Conservation (phyloP, 2,888 invertebrate genomes). For the Oxystoma pomonae region DNA sequence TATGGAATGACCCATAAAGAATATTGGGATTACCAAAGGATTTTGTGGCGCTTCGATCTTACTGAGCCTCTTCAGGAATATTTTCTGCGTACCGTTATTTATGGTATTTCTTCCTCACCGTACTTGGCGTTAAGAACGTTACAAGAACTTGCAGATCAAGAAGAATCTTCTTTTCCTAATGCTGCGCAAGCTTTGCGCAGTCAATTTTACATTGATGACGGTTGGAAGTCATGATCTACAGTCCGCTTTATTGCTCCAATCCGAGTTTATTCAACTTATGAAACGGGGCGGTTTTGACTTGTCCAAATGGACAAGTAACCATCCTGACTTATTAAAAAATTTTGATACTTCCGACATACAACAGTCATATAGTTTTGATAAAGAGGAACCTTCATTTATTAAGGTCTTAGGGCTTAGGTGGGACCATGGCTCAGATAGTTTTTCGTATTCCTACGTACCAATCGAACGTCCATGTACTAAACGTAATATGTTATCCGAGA, state of each 20-base stretch:
- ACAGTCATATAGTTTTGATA: background rate
- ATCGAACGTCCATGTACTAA: background rate
- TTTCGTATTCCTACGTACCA: slow-evolving; percentile 4
- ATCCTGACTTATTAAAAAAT: background rate
- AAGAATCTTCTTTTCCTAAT: background rate
- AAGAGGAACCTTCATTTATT: background rate
- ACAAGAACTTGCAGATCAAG: background rate
- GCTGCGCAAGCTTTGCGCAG: background rate
- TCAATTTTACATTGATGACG: background rate
- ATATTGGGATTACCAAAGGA: too few species aligned
- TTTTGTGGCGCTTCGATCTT: background rate
- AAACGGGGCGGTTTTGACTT: background rate
- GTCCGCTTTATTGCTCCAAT: background rate
- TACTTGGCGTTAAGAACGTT: background rate
- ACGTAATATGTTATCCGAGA: too few species aligned
- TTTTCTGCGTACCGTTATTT: background rate
- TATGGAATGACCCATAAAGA: too few species aligned
- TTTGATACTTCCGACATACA: background rate
- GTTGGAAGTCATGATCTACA: background rate
- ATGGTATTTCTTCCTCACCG: background rate
- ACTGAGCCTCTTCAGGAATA: background rate
- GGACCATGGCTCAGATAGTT: background rate
- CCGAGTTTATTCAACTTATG: background rate
- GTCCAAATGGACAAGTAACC: background rate
- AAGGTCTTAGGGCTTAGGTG: background rate